Evolutionary conservation across 2,888 invertebrate species (phyloP).

Genomic region (Synanthedon andrenaeformis): DNA sequence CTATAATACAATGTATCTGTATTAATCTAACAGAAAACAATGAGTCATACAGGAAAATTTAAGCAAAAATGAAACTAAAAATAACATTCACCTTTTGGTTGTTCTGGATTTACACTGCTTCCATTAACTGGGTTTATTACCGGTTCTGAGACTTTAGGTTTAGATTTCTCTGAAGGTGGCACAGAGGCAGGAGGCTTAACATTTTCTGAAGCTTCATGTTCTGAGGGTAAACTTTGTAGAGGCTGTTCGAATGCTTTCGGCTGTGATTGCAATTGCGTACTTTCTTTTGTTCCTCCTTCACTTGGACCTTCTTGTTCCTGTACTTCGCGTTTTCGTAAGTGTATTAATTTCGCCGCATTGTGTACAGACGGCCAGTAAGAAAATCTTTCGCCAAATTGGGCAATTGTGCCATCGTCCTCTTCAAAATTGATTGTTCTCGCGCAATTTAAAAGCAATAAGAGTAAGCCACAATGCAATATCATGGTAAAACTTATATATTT

Average conservation of each 20-base stretch:
- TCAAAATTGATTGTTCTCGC: constrained; percentile 26
- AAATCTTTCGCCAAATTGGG: constrained; percentile 25
- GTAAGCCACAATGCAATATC: constrained; percentile 29
- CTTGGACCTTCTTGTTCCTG: constrained; percentile 3
- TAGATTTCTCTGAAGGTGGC: too few species aligned
- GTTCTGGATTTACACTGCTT: too few species aligned
- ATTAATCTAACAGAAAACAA: too few species aligned
- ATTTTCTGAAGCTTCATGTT: too few species aligned
- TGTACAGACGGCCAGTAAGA: constrained; percentile 44
- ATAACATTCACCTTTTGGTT: too few species aligned
- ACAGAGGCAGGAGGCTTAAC: too few species aligned
- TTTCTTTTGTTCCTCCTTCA: not conserved
- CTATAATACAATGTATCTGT: too few species aligned
- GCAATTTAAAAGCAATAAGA: constrained; percentile 32
- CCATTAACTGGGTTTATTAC: too few species aligned
- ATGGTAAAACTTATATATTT: constrained; percentile 11
- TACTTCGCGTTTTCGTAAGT: constrained; percentile 22
- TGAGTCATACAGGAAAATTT: too few species aligned
- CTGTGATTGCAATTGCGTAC: too few species aligned
- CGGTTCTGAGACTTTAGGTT: too few species aligned
- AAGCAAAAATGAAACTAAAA: too few species aligned
- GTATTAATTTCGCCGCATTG: constrained; percentile 29
- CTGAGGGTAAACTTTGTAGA: not conserved
- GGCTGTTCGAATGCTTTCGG: not conserved
- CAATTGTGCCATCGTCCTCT: constrained; percentile 13